Percentiles rank a stretch among this genome's conserved stretches.
Conservation (phyloP, 2,113 vertebrate genomes). For the Ammospiza nelsoni region DNA sequence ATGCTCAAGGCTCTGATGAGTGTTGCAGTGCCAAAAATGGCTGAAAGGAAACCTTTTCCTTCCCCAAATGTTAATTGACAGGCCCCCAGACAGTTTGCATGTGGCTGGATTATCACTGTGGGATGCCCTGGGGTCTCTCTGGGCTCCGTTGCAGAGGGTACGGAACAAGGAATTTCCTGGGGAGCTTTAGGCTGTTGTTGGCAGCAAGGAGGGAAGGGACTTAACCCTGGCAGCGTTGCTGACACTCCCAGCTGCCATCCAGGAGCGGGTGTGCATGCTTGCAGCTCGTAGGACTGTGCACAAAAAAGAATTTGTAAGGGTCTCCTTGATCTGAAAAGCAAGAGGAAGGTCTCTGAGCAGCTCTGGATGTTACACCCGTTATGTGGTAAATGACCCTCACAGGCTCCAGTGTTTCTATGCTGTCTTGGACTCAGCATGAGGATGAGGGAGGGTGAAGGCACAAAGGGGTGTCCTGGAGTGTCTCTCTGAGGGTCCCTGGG, state of each 20-base stretch:
- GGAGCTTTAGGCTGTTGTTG: slow-evolving; percentile 44
- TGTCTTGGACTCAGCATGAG: background rate
- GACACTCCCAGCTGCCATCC: background rate
- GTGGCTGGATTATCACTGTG: slow-evolving; percentile 22
- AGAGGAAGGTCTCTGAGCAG: background rate
- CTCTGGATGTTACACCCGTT: background rate
- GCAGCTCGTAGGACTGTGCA: background rate
- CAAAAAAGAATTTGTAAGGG: background rate
- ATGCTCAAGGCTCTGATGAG: background rate
- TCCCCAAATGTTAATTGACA: slow-evolving; percentile 7
- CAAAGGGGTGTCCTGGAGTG: background rate
- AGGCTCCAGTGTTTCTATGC: background rate
- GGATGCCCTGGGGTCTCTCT: slow-evolving; percentile 26
- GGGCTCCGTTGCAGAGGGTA: background rate
- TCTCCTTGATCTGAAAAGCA: slow-evolving; percentile 20
- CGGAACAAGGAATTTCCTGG: slow-evolving; percentile 27
- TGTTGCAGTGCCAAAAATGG: background rate
- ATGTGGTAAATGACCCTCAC: background rate
- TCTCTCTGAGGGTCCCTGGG: background rate
- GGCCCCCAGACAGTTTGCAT: slow-evolving; percentile 25
- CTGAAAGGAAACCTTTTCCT: background rate
- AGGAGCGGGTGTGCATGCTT: background rate
- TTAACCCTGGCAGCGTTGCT: slow-evolving; percentile 1
- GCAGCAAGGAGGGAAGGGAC: background rate
- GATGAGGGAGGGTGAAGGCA: background rate